Percentiles rank a stretch among this genome's conserved stretches.
These are phyloP conservation scores for Phylloscopus trochilus DNA, from an alignment of 2,113 vertebrate species.

Conservation along the genomic window DNA sequence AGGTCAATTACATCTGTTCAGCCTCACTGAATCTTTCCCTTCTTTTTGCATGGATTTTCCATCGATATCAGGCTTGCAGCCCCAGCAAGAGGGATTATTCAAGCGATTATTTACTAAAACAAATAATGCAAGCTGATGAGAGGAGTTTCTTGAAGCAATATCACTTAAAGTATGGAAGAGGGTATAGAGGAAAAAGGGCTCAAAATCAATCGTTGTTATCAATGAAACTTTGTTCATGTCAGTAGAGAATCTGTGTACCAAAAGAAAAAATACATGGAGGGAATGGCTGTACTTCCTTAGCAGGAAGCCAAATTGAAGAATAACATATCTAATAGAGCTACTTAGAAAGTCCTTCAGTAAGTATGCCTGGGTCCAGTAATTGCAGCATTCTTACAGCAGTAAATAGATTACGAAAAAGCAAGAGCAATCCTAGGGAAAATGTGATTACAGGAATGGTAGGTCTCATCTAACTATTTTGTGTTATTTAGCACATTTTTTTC, in stretches of 20 bases:
- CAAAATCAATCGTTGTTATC: background rate
- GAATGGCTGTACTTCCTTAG: background rate
- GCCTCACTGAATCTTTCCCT: background rate
- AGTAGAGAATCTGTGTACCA: background rate
- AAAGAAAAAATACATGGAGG: background rate
- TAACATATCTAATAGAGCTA: background rate
- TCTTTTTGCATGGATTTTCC: background rate
- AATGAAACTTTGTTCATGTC: background rate
- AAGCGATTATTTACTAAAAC: background rate
- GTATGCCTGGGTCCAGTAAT: background rate
- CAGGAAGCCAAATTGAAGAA: background rate
- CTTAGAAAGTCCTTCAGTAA: background rate
- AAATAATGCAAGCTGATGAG: background rate
- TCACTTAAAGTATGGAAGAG: background rate
- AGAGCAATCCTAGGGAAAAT: background rate
- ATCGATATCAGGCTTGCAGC: background rate
- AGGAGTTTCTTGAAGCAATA: background rate
- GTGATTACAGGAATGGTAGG: background rate
- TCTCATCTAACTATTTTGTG: background rate
- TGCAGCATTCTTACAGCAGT: background rate
- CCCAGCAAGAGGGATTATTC: background rate
- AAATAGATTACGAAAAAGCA: constrained; percentile 21
- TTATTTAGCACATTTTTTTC: background rate
- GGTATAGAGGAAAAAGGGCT: background rate
- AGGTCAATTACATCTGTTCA: background rate